Conservation (phyloP, 2,888 invertebrate genomes). For the Chloromyia formosa region DNA sequence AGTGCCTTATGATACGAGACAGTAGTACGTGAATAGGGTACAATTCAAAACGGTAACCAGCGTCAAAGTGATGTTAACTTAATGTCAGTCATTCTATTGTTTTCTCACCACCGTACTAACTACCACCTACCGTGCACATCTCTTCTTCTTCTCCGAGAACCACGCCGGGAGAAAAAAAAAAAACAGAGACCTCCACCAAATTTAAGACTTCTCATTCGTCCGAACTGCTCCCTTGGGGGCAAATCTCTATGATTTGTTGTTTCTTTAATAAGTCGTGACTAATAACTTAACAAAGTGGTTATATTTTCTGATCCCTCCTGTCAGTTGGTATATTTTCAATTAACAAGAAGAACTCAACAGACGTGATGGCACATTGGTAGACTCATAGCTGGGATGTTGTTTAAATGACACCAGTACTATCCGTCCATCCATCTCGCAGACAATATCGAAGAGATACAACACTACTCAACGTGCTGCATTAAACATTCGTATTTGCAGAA, state of each 20-base stretch:
- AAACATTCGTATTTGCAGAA: slow-evolving; percentile 9
- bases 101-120: slow-evolving; percentile 43
- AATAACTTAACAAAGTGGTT: slow-evolving; percentile 60
- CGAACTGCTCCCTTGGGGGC: slow-evolving; percentile 41
- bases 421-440: slow-evolving; percentile 36
- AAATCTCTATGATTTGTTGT: slow-evolving; percentile 43
- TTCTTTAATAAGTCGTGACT: slow-evolving; percentile 58
- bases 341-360: slow-evolving; percentile 43
- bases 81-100: slow-evolving; percentile 44
- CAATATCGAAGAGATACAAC: neutral
- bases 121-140: slow-evolving; percentile 45
- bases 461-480: neutral
- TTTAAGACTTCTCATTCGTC: slow-evolving; percentile 27
- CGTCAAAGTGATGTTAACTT: slow-evolving; percentile 41
- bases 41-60: slow-evolving; percentile 45
- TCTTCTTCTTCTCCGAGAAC: slow-evolving; percentile 15
- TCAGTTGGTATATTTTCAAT: slow-evolving; percentile 48
- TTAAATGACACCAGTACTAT: slow-evolving; percentile 32
- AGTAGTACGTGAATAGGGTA: slow-evolving; percentile 29
- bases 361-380: slow-evolving; percentile 21
- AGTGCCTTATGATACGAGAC: slow-evolving; percentile 11
- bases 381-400: neutral
- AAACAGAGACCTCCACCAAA: neutral
- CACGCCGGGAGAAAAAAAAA: too few species aligned
- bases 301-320: slow-evolving; percentile 48